Evolutionary conservation across 2,113 vertebrate genomes (phyloP), one percentile per base, ranked within the genome.

Genomic region (Microtus montanus): DNA sequence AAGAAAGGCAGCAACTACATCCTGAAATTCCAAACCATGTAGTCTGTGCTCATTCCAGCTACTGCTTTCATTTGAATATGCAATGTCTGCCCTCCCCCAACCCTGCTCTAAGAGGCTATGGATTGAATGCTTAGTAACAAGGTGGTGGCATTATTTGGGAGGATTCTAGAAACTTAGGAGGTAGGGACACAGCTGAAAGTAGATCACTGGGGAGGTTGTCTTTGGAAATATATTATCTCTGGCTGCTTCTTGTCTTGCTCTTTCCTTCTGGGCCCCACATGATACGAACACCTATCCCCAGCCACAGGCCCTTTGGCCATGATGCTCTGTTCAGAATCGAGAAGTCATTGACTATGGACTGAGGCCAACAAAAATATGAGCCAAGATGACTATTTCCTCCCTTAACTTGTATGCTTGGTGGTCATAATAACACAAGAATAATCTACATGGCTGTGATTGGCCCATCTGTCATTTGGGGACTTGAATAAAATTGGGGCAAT

Each of bases 1-100:
- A 33, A 84, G 6, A 30, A 9, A 0, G 15, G 41, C 8, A 30
- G 35, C 2, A 0, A 47, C 26, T 38, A 1, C 22, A 17, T 13
- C 4, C 22, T 30, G 41, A 63, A 61, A 58, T 54, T 70, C 41
- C 19, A 78, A 30, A 26, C n/a, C 64, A 70, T 26, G 30, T 20
- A 14, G 15, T 49, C 63, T 47, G 28, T n/a, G 44, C 44, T 86
- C 84, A 33, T 64, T 66, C 38, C 2, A 66, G 58, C 8, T 41
- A 4, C 38, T 68, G 64, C 11, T 70, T 49, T 49, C 15, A 35
- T 86, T 86, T n/a, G 11, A 66, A 35, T 70, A 9, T 47, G 41
- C 4, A 66, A 33, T 47, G 8, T 30, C 13, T 20, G 17, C 24
- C 2, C 26, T 61, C 26, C 33, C 80, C 38, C 12, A 47, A 19